A percentile compares a stretch with the other conserved stretches of the same genome.
phyloP scores from a whole-genome alignment of 2,888 invertebrate genomes.

The Philereme vetulata region DNA sequence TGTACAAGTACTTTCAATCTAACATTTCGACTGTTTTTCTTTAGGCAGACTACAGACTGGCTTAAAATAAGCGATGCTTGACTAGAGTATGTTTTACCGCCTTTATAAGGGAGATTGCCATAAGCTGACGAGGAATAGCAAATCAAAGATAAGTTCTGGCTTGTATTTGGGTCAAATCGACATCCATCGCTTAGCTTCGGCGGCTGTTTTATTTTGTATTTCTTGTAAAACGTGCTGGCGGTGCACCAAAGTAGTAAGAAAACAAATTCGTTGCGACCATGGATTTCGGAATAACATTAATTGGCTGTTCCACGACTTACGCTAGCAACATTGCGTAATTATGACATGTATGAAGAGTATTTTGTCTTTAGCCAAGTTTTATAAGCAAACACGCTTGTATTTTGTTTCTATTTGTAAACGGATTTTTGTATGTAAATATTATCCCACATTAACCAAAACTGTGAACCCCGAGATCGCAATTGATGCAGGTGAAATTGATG shows the following conservation, averaged over 20 bases:
- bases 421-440: too few species aligned
- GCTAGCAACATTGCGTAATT: too few species aligned
- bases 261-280: background rate
- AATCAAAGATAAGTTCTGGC: slow-evolving; percentile 37
- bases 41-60: slow-evolving; percentile 34
- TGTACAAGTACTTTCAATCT: slow-evolving; percentile 26
- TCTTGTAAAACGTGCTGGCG: slow-evolving; percentile 12
- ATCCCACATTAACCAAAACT: too few species aligned
- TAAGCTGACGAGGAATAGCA: slow-evolving; percentile 27
- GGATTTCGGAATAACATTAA: too few species aligned
- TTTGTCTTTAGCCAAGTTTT: too few species aligned
- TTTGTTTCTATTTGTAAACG: too few species aligned
- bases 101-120: slow-evolving; percentile 14
- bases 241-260: slow-evolving; percentile 11
- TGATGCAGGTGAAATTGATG: too few species aligned
- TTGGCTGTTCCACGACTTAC: too few species aligned
- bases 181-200: slow-evolving; percentile 34
- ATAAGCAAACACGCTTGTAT: too few species aligned
- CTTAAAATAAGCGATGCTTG: slow-evolving; percentile 28
- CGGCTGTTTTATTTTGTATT: slow-evolving; percentile 25
- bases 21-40: slow-evolving; percentile 35
- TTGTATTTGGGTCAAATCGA: slow-evolving; percentile 25
- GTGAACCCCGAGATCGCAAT: too few species aligned
- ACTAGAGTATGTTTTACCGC: slow-evolving; percentile 9
- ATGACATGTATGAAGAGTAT: too few species aligned